Percentiles rank a stretch among this genome's conserved stretches.
These are phyloP conservation scores for Cantharis rufa DNA, from an alignment of 2,888 invertebrate species.

Conservation along the genomic window DNA sequence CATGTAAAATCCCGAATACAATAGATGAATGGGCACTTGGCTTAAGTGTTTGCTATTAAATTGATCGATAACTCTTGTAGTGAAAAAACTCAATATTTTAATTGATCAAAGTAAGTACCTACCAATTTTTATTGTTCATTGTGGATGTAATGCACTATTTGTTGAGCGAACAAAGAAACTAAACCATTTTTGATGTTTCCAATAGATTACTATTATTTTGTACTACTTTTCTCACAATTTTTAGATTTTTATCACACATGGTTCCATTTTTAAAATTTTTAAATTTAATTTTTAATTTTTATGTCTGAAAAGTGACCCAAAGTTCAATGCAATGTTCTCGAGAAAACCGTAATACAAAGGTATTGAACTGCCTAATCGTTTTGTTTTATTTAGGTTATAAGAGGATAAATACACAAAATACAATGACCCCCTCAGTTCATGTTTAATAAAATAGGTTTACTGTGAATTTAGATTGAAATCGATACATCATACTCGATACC, in stretches of 20 bases:
- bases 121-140: not conserved
- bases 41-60: not conserved
- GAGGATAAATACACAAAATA: not conserved
- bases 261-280: too few species aligned
- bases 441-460: not conserved
- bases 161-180: not conserved
- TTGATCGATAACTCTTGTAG: not conserved
- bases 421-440: not conserved
- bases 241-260: too few species aligned
- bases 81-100: not conserved
- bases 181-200: not conserved
- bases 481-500: not conserved
- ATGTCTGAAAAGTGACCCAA: not conserved
- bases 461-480: not conserved
- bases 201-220: not conserved
- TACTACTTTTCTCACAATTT: too few species aligned
- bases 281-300: too few species aligned
- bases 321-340: not conserved
- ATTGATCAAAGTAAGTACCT: not conserved
- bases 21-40: not conserved
- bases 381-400: not conserved
- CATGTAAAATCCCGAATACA: not conserved
- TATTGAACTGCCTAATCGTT: not conserved
- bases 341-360: not conserved
- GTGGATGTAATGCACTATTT: not conserved